Evolutionary conservation across 2,113 vertebrate species (phyloP), one percentile per base, ranked within the genome.

Genomic region (Coryphaenoides rupestris): DNA sequence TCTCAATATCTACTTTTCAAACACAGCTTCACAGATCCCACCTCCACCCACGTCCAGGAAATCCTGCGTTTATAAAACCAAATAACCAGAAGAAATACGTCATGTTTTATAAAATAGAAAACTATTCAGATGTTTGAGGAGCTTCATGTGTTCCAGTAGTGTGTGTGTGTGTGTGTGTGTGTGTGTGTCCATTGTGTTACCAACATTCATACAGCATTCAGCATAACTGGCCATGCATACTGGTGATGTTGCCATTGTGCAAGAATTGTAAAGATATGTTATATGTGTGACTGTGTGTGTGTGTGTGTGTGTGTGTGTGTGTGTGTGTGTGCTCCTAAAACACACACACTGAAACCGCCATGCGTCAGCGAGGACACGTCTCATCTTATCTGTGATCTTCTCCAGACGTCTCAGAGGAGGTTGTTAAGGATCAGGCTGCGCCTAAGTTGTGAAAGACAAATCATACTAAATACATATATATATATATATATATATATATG

Each of bases 401-500:
- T 17, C 4, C 69, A 71, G 76, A 16, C 47, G 16, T 49, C 47
- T 63, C 28, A 58, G 67, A 61, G 26, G 40, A 72, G 81, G 84
- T 88, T 75, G 80, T 83, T 80, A 72, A 82, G 65, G 69, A 78
- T 77, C 69, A 58, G 56, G 60, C 69, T 24, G 83, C 77, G 76
- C 80, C 79, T 79, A 71, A 77, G 28, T 82, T 84, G 74, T 66
- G 81, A 81, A 81, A 81, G 57, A 64, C 28, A 33, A 33, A 33
- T 33, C 28, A 33, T n/a, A n/a, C n/a, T n/a, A n/a, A n/a, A n/a
- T n/a, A n/a, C n/a, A n/a, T n/a, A n/a, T n/a, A n/a, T n/a, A n/a
- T n/a, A n/a, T n/a, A n/a, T n/a, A n/a, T n/a, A n/a, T n/a, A n/a
- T n/a, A n/a, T n/a, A n/a, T n/a, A n/a, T n/a, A n/a, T n/a, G n/a